These are phyloP conservation scores for Eurois occulta DNA, from an alignment of 2,888 invertebrate species.

Conservation along the genomic window DNA sequence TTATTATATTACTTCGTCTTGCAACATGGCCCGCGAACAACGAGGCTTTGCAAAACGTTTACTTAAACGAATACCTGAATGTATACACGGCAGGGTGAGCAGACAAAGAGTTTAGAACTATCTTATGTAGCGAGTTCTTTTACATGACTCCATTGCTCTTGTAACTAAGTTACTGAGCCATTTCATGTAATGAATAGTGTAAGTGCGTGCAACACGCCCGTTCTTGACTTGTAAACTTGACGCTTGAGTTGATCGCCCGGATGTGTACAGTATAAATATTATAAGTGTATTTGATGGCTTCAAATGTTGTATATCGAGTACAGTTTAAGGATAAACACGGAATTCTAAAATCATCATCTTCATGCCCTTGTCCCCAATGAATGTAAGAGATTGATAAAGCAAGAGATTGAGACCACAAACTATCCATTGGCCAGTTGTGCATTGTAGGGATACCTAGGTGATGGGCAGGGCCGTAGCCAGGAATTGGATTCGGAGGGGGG, in stretches of 20 bases:
- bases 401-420: too few relatives aligned
- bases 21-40: conserved; percentile 80
- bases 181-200: conserved; percentile 32
- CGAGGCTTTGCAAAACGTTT: conserved; percentile 81
- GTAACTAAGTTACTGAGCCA: conserved; percentile 38
- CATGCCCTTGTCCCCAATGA: background rate
- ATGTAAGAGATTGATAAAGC: too few relatives aligned
- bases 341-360: background rate
- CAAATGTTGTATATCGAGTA: background rate
- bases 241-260: conserved; percentile 28
- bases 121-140: conserved; percentile 18
- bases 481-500: too few relatives aligned
- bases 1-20: conserved; percentile 81
- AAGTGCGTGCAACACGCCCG: conserved; percentile 41
- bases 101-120: conserved; percentile 50
- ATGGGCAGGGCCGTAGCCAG: too few relatives aligned
- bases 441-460: too few relatives aligned
- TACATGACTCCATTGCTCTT: conserved; percentile 4
- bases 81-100: conserved; percentile 49
- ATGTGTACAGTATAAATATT: background rate
- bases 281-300: background rate
- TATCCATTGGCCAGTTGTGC: too few relatives aligned
- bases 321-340: background rate
- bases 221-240: conserved; percentile 26
- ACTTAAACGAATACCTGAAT: conserved; percentile 69